Evolutionary conservation across 64 coral and sea anemone genomes (phyloP), one percentile per base, ranked within the genome.

Genomic region (Catalaphyllia jardinei): DNA sequence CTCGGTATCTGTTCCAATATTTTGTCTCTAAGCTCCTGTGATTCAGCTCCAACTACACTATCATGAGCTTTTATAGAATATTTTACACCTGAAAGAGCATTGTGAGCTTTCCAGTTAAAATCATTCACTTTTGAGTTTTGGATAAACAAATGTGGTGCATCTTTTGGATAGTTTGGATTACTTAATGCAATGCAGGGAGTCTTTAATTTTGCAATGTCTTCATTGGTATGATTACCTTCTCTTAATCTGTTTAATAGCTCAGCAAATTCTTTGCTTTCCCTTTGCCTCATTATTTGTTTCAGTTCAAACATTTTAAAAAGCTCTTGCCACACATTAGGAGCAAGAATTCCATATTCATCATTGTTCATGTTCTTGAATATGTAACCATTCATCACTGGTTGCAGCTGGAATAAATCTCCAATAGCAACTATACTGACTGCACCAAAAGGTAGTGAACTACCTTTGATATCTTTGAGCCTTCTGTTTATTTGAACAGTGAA

Each of bases 231-330:
- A 80, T 80, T 80, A 60, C 78, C 78, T 75, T 75, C 73, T 75
- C 73, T 75, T 31, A 75, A 75, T 8, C 73, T n/a, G 73, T 29
- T 46, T 4, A 46, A 46, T 46, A 78, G 50, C 24, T 78, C 39
- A 78, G 76, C 76, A 54, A 78, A 78, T 54, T 78, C 76, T 78
- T 78, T 78, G 50, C 76, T 78, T 78, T 78, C 76, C 50, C 76
- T 78, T 78, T 35, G 76, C 76, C 76, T 78, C 76, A 78, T 78
- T 78, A 78, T 78, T 78, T 78, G 76, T 78, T 78, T 78, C 35
- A 78, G 76, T 78, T 78, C 76, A 49, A 49, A 71, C 76, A 78
- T 78, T 78, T 78, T 78, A 39, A 71, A 71, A 71, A 71, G 67
- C 10, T 71, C 67, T 71, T 71, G 39, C 67, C 67, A 71, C 27